Evolutionary conservation across 2,113 vertebrate species (phyloP).

Genomic region (Chamaetylas fuelleborni): DNA sequence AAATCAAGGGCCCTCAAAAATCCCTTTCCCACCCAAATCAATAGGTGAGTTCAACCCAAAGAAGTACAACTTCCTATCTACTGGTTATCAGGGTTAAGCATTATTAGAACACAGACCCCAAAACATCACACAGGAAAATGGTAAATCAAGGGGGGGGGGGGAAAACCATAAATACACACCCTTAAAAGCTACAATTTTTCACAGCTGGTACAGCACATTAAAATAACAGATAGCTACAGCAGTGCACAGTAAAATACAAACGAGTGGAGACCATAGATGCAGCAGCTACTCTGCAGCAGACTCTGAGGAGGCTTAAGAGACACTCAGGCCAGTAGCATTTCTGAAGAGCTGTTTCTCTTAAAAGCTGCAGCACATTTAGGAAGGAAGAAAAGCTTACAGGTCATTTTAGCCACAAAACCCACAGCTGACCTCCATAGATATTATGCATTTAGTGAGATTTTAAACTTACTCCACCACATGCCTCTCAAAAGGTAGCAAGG

Average conservation of each 20-base stretch:
- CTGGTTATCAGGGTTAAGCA: not conserved
- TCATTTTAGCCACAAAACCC: not conserved
- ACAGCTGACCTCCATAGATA: not conserved
- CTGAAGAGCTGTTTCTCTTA: not conserved
- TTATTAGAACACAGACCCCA: not conserved
- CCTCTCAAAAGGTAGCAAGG: not conserved
- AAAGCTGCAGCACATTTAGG: not conserved
- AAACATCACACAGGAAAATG: not conserved
- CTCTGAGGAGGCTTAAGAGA: accelerated
- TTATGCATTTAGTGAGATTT: not conserved
- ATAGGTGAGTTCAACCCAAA: not conserved
- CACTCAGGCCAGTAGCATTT: not conserved
- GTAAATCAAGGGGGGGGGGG: accelerated
- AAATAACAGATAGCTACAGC: not conserved
- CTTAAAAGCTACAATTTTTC: accelerated
- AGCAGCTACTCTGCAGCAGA: not conserved
- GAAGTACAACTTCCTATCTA: not conserved
- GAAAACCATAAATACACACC: not conserved
- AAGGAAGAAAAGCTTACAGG: not conserved
- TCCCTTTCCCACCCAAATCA: not conserved
- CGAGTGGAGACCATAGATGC: accelerated
- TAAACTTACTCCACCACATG: not conserved
- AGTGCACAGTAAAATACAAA: not conserved
- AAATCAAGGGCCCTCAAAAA: not conserved
- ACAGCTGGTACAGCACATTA: not conserved